phyloP scores from a whole-genome alignment of 2,888 invertebrate genomes.

The Chaetoderma sp. region DNA sequence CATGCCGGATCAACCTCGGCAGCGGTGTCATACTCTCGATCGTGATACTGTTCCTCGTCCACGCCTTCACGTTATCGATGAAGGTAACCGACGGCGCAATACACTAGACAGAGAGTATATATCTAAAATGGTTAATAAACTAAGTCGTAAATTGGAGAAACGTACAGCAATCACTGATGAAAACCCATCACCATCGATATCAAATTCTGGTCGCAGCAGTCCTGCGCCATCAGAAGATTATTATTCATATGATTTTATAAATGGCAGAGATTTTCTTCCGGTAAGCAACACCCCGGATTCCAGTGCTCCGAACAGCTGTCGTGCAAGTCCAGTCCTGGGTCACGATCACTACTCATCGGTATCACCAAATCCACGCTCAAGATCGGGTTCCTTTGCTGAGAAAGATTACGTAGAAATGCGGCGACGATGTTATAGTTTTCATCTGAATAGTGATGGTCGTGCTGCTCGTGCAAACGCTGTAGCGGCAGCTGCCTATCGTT shows the following conservation, averaged over 20 bases:
- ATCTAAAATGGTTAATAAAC: slow-evolving; percentile 52
- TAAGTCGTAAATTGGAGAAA: slow-evolving; percentile 53
- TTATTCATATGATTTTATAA: slow-evolving; percentile 34
- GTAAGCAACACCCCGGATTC: slow-evolving; percentile 48
- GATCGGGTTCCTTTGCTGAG: slow-evolving; percentile 53
- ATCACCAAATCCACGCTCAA: slow-evolving; percentile 44
- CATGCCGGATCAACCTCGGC: slow-evolving; percentile 51
- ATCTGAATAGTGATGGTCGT: slow-evolving; percentile 56
- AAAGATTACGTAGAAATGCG: slow-evolving; percentile 51
- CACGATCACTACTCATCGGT: slow-evolving; percentile 44
- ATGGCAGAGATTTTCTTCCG: slow-evolving; percentile 50
- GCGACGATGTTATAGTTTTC: slow-evolving; percentile 60
- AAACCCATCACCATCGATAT: slow-evolving; percentile 55
- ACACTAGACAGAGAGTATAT: slow-evolving; percentile 59
- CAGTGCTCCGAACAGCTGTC: slow-evolving; percentile 43
- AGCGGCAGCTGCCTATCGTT: neutral
- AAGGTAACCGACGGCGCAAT: slow-evolving; percentile 51
- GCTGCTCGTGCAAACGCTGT: slow-evolving; percentile 42
- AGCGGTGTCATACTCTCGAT: slow-evolving; percentile 58
- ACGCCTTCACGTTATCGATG: slow-evolving; percentile 57
- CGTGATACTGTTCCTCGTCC: slow-evolving; percentile 55
- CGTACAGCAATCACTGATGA: slow-evolving; percentile 46
- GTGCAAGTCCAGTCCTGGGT: slow-evolving; percentile 47
- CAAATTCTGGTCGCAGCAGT: slow-evolving; percentile 53
- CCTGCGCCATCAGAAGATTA: slow-evolving; percentile 56